Conservation (phyloP, 2,113 vertebrate genomes). For the Muntiacus reevesi region DNA sequence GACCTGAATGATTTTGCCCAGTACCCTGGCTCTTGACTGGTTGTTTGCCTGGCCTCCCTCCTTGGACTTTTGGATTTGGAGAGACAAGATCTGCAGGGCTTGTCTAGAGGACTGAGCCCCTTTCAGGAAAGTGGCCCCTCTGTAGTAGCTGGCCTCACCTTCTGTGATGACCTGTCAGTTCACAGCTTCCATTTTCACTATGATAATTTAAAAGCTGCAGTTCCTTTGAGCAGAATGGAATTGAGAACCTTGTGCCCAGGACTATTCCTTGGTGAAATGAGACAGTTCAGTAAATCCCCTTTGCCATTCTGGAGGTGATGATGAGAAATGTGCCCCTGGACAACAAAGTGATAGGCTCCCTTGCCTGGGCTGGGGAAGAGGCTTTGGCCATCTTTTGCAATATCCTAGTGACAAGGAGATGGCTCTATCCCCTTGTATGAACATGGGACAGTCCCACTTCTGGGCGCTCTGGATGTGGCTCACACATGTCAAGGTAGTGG, state of each 20-base stretch:
- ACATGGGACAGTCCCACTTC: not conserved
- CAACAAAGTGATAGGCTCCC: not conserved
- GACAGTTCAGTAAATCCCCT: not conserved
- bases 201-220: not conserved
- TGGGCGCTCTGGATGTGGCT: not conserved
- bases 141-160: not conserved
- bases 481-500: not conserved
- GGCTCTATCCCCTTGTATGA: not conserved
- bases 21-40: not conserved
- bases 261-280: not conserved
- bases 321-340: not conserved
- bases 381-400: not conserved
- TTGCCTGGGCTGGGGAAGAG: not conserved
- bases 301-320: not conserved
- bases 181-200: not conserved
- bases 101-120: not conserved
- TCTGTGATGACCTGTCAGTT: not conserved
- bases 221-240: not conserved
- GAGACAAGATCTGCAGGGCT: not conserved
- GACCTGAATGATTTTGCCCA: not conserved
- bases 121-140: not conserved
- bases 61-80: not conserved
- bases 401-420: not conserved
- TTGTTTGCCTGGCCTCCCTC: not conserved
- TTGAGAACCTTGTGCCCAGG: not conserved